These are phyloP conservation scores for Mya arenaria DNA, from an alignment of 1,140 invertebrate species.

Conservation along the genomic window DNA sequence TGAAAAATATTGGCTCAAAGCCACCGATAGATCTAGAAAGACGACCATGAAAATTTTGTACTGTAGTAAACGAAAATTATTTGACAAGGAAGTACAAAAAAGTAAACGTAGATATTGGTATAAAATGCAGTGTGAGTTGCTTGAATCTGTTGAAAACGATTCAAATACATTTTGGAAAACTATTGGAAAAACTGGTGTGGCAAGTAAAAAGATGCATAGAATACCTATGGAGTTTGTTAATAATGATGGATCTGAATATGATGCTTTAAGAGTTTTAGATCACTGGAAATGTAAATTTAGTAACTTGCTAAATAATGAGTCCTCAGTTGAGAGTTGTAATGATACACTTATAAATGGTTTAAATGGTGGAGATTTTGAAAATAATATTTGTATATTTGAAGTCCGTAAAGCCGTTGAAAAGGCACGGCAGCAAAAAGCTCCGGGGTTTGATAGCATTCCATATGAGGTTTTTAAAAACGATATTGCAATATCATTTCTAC, in stretches of 20 bases:
- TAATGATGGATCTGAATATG: not conserved
- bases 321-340: not conserved
- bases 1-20: conserved; percentile 31
- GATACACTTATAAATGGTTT: not conserved
- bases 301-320: not conserved
- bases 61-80: not conserved
- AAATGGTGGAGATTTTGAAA: not conserved
- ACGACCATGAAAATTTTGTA: not conserved
- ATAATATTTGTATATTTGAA: not conserved
- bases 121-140: conserved; percentile 3
- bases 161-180: conserved; percentile 16
- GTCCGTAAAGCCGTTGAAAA: conserved; percentile 14
- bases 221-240: not conserved
- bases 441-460: not conserved
- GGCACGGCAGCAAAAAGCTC: not conserved
- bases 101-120: not conserved
- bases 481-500: not conserved
- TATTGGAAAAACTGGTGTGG: conserved; percentile 27
- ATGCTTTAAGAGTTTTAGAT: not conserved
- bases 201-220: not conserved
- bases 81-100: not conserved
- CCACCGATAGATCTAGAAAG: not conserved
- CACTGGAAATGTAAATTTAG: not conserved
- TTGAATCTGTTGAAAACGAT: not conserved
- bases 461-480: conserved; percentile 28